Conservation (phyloP, 2,797 vertebrate species). For the Coccyzus lansbergi region DNA sequence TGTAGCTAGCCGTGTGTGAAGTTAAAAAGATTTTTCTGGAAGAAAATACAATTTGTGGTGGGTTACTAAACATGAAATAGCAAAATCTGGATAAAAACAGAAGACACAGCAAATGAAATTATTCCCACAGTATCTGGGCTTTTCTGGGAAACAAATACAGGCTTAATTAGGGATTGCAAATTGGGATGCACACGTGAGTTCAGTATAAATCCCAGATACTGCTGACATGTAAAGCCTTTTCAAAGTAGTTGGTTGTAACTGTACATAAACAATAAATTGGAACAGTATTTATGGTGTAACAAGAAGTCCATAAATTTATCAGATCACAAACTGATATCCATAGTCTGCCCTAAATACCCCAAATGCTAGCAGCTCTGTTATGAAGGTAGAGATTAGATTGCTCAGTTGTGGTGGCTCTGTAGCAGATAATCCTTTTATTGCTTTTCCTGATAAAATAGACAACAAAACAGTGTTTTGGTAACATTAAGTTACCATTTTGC, state of each 20-base stretch:
- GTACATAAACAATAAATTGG: not conserved
- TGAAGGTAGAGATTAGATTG: not conserved
- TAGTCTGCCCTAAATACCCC: slow-evolving; percentile 5
- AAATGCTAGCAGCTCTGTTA: not conserved
- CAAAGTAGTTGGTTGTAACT: not conserved
- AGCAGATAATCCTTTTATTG: slow-evolving; percentile 43
- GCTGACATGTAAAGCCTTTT: slow-evolving; percentile 6
- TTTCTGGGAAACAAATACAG: not conserved
- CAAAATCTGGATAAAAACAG: slow-evolving; percentile 25
- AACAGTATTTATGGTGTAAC: not conserved
- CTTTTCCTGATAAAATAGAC: not conserved
- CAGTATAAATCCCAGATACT: not conserved
- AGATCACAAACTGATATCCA: not conserved
- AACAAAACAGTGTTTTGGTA: not conserved
- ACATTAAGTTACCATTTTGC: not conserved
- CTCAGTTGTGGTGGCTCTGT: not conserved
- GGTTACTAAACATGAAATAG: not conserved
- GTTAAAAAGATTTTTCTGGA: not conserved
- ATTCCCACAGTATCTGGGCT: not conserved
- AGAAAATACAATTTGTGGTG: not conserved
- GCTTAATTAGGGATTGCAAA: slow-evolving; percentile 25
- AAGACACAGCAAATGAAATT: not conserved
- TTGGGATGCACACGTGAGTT: not conserved
- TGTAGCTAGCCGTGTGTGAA: not conserved
- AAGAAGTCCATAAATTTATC: not conserved